A percentile compares a stretch with the other conserved stretches of the same genome.
Evolutionary conservation across 2,797 vertebrate genomes (phyloP).

Genomic region (Urophycis tenuis): DNA sequence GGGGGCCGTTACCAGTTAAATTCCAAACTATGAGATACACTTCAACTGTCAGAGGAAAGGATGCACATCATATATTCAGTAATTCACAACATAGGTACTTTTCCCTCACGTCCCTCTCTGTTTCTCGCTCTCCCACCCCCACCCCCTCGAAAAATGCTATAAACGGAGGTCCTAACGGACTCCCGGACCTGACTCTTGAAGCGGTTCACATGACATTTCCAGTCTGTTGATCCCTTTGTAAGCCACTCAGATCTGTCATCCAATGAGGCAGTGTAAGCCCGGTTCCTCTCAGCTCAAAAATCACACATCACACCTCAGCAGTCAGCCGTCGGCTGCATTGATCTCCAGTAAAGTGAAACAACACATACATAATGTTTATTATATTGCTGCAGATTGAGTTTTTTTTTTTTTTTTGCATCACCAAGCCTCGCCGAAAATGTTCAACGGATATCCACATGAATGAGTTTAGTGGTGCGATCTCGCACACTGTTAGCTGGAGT

Average conservation of each 20-base stretch:
- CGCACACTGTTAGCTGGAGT: too few relatives aligned
- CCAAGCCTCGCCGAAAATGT: too few relatives aligned
- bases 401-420: too few relatives aligned
- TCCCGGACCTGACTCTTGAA: slow-evolving; percentile 41
- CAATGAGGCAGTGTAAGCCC: slow-evolving; percentile 27
- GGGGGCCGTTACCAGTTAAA: neutral
- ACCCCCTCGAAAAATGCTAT: slow-evolving; percentile 6
- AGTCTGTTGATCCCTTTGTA: slow-evolving; percentile 44
- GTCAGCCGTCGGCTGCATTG: neutral
- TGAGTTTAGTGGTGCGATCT: too few relatives aligned
- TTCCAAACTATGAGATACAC: neutral
- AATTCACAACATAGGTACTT: too few relatives aligned
- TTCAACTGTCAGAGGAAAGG: too few relatives aligned
- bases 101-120: too few relatives aligned
- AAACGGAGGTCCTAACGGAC: slow-evolving; percentile 43
- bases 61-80: too few relatives aligned
- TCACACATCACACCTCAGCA: neutral
- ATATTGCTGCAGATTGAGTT: too few relatives aligned
- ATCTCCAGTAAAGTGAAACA: neutral
- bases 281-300: slow-evolving; percentile 21
- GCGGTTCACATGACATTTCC: slow-evolving; percentile 53
- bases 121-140: neutral
- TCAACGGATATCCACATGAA: too few relatives aligned
- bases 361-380: neutral
- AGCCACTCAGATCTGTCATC: slow-evolving; percentile 42